Conservation (phyloP, 2,797 vertebrate species). For the Gymnoscopelus microlampas region DNA sequence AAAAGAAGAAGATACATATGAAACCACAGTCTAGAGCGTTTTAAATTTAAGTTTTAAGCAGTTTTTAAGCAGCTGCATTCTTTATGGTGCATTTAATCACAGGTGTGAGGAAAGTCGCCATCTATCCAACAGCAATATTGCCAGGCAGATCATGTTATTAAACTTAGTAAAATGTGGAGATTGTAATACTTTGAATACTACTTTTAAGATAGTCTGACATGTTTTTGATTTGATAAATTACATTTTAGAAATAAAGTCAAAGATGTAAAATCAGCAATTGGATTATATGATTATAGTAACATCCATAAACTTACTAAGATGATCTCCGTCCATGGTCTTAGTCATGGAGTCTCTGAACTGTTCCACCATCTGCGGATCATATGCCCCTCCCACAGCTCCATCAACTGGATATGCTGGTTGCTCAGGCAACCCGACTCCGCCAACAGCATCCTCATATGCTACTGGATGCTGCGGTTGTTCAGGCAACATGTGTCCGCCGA, state of each 20-base stretch:
- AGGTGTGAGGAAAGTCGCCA: too few relatives aligned
- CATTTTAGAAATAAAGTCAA: too few relatives aligned
- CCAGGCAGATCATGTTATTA: not conserved
- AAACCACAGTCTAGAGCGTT: not conserved
- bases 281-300: constrained; percentile 4
- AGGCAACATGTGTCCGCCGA: constrained; percentile 66
- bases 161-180: not conserved
- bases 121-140: not conserved
- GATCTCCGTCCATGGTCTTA: constrained; percentile 55
- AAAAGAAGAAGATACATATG: too few relatives aligned
- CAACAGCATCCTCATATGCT: constrained; percentile 41
- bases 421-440: constrained; percentile 65
- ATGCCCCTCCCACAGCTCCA: constrained; percentile 48
- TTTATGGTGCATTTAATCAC: not conserved
- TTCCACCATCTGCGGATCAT: constrained; percentile 46
- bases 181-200: not conserved
- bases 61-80: not conserved
- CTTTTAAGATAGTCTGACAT: not conserved
- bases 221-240: not conserved
- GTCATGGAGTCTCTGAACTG: constrained; percentile 65
- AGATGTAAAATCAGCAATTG: too few relatives aligned
- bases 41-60: too few relatives aligned
- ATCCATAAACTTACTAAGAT: constrained; percentile 70
- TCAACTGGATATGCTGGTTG: constrained; percentile 64
- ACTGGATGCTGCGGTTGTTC: constrained; percentile 75